A percentile compares a stretch with the other conserved stretches of the same genome.
Conservation (phyloP, 2,797 vertebrate genomes). For the Picus viridis region DNA sequence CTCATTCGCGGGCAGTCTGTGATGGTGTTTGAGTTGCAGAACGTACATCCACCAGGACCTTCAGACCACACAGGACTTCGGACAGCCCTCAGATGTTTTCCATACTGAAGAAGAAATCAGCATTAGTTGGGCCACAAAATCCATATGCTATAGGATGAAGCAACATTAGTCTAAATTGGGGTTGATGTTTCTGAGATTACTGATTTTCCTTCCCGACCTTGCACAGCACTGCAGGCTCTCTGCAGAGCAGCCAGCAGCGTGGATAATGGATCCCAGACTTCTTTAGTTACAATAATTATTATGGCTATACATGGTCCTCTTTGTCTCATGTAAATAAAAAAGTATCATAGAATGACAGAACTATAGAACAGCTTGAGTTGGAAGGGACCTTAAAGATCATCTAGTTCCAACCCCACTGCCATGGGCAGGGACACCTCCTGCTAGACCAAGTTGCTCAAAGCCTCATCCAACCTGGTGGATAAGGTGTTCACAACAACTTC, state of each 20-base stretch:
- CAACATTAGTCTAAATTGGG: neutral
- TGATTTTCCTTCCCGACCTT: neutral
- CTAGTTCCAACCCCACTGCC: too few species aligned
- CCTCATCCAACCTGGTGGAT: too few species aligned
- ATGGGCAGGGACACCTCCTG: too few species aligned
- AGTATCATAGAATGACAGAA: neutral
- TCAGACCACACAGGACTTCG: neutral
- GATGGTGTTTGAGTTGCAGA: neutral
- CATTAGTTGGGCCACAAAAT: slow-evolving; percentile 12
- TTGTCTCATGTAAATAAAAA: slow-evolving; percentile 30
- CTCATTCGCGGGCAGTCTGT: neutral
- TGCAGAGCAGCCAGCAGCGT: neutral
- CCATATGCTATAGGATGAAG: neutral
- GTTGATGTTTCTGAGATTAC: neutral
- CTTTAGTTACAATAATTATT: slow-evolving; percentile 7
- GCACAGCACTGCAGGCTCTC: neutral
- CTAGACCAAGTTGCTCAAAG: too few species aligned
- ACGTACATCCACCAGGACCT: neutral
- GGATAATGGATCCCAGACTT: slow-evolving; percentile 33
- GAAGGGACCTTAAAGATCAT: too few species aligned
- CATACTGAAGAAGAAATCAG: slow-evolving; percentile 42
- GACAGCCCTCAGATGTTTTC: slow-evolving; percentile 46
- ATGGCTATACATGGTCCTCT: slow-evolving; percentile 45
- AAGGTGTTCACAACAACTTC: too few species aligned
- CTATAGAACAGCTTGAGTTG: too few species aligned